Evolutionary conservation across 2,113 vertebrate species (phyloP).

Genomic region (Ascaphus truei): DNA sequence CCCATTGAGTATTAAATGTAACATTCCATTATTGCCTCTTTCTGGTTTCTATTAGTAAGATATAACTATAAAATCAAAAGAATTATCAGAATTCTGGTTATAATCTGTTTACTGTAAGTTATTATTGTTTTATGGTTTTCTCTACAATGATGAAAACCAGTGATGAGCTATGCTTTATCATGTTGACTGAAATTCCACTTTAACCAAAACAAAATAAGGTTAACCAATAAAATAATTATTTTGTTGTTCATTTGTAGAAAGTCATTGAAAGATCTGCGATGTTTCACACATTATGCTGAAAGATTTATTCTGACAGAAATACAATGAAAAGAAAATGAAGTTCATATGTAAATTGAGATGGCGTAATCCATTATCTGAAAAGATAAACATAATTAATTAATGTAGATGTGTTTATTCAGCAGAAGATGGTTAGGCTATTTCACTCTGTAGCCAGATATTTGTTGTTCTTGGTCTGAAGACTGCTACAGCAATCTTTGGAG

Average conservation of each 20-base stretch:
- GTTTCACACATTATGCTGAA: background rate
- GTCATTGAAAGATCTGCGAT: background rate
- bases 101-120: conserved; percentile 25
- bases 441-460: background rate
- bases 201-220: conserved; percentile 20
- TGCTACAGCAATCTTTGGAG: too few species aligned
- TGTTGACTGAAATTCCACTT: conserved; percentile 21
- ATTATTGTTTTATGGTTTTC: conserved; percentile 13
- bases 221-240: background rate
- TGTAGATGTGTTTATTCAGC: conserved; percentile 1
- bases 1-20: conserved; percentile 5
- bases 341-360: conserved; percentile 1
- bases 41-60: conserved; percentile 29
- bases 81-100: background rate
- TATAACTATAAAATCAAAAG: conserved; percentile 8
- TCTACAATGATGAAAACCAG: background rate
- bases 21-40: background rate
- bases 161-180: conserved; percentile 8
- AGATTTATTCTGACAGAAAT: conserved; percentile 14
- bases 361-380: conserved; percentile 23
- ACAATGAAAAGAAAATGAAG: background rate
- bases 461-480: too few species aligned
- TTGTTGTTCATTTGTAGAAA: background rate
- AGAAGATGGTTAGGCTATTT: background rate
- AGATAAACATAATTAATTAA: background rate